A percentile compares a stretch with the other conserved stretches of the same genome.
Evolutionary conservation across 1,140 invertebrate genomes (phyloP).

Genomic region (Bombus balteatus): DNA sequence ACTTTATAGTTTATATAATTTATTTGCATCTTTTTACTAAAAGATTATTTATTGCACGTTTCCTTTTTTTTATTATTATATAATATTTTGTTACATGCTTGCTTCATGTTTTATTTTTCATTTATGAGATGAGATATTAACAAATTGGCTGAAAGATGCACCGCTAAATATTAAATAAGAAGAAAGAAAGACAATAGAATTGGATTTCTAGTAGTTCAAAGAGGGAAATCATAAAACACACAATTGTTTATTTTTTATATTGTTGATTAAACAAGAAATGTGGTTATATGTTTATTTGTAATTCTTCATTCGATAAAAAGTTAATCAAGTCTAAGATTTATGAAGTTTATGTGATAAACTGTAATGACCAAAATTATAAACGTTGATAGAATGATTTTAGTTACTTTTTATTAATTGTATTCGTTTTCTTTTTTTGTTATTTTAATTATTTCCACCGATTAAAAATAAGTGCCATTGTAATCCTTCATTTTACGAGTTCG

Average conservation of each 20-base stretch:
- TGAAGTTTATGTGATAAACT: not conserved
- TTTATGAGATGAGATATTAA: constrained; percentile 27
- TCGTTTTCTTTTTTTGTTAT: not conserved
- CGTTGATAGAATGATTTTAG: not conserved
- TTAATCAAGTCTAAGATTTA: not conserved
- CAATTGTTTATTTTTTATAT: not conserved
- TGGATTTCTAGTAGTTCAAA: not conserved
- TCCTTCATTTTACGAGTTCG: not conserved
- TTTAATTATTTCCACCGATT: not conserved
- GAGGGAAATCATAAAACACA: not conserved
- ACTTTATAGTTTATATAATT: constrained; percentile 58
- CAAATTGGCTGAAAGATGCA: constrained; percentile 26
- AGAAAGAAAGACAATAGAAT: constrained; percentile 4
- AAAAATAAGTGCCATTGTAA: constrained; percentile 26
- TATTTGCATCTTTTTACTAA: constrained; percentile 54
- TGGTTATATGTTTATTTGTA: not conserved
- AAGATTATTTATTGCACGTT: constrained; percentile 57
- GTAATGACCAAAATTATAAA: not conserved
- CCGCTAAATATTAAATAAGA: not conserved
- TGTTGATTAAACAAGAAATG: not conserved
- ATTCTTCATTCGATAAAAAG: not conserved
- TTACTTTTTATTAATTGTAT: not conserved
- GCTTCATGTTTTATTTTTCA: constrained; percentile 37
- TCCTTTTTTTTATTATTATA: constrained; percentile 39
- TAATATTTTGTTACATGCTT: constrained; percentile 56